phyloP scores from a whole-genome alignment of 2,888 invertebrate genomes.

The Drosophila buzzatii region DNA sequence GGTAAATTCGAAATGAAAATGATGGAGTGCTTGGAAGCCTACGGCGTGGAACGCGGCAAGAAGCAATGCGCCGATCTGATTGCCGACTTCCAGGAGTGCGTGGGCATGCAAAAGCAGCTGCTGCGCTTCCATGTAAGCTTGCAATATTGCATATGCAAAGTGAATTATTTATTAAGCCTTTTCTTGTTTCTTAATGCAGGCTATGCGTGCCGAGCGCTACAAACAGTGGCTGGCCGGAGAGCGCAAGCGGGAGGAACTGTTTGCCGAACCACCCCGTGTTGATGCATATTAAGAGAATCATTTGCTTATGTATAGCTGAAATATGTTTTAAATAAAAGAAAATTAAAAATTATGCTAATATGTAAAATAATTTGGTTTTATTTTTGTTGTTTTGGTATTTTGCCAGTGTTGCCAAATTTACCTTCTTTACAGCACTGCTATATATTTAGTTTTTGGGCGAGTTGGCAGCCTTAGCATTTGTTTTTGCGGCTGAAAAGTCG shows the following conservation, averaged over 20 bases:
- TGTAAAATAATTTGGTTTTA: conserved; percentile 11
- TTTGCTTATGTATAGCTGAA: conserved; percentile 51
- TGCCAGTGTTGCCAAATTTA: background rate
- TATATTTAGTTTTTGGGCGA: background rate
- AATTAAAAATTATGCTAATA: conserved; percentile 26
- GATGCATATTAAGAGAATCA: conserved; percentile 87
- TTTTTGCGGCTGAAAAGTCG: conserved; percentile 42
- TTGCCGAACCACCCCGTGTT: conserved; percentile 86
- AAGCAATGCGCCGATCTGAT: conserved; percentile 88
- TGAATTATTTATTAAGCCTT: background rate
- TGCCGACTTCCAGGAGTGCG: conserved; percentile 91
- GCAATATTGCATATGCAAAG: background rate
- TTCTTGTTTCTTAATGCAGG: conserved; percentile 81
- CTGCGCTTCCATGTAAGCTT: conserved; percentile 87
- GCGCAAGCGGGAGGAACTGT: conserved; percentile 86
- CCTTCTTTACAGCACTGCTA: background rate
- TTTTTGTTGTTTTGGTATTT: conserved; percentile 6
- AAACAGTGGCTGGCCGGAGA: conserved; percentile 88
- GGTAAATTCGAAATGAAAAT: conserved; percentile 89
- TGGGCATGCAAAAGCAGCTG: conserved; percentile 87
- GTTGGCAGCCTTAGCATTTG: conserved; percentile 50
- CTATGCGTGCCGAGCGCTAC: conserved; percentile 88
- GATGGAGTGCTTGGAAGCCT: conserved; percentile 93
- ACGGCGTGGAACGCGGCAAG: conserved; percentile 89
- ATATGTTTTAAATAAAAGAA: conserved; percentile 68